Base-by-base conservation (phyloP, 2,888 invertebrate species). In the Drosophila cracens region DNA sequence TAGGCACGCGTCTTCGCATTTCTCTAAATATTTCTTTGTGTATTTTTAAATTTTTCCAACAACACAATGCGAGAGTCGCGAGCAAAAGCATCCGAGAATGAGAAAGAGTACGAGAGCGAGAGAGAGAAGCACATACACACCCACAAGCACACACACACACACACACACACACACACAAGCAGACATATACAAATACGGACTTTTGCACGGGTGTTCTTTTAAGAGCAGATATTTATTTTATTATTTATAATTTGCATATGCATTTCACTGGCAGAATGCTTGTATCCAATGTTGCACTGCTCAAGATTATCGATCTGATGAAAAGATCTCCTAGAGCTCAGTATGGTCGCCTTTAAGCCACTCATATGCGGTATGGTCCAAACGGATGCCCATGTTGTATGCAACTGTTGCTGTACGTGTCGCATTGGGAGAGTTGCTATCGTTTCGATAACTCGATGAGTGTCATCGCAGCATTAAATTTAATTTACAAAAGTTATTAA, bases 1-100 rank as follows among this genome's bases (percentile, higher is more conserved):
- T 54, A 56, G 80, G 76, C 78, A 80, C 80, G 78, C 78, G 76
- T 52, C 67, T 59, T 76, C 59, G 61, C 52, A 66, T 36, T 76
- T 61, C 59, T 71, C 56, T 4, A 76, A 69, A 66, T 69, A 61
- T 69, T 76, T 76, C 27, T 13, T 60, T 66, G 65, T 62, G 56
- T 79, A 79, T 79, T 76, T 79, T 66, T 72, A 80, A 72, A 79
- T 66, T 27, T 52, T 48, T 58, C 51, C 29, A 43, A 54, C 16
- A 25, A 58, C 11, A 29, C 29, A 57, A 53, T 11, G 49, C 48
- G 34, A 67, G 59, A 46, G 43, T 4, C n/a, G 61, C n/a, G 46
- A 54, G 29, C 40, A 27, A 54, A 36, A 13, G n/a, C 11, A 25
- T 31, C 18, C 48, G 43, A 29, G 40, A 34, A 33, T 31, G 21